Evolutionary conservation across 2,113 vertebrate species (phyloP).

Genomic region (Tetrao urogallus): DNA sequence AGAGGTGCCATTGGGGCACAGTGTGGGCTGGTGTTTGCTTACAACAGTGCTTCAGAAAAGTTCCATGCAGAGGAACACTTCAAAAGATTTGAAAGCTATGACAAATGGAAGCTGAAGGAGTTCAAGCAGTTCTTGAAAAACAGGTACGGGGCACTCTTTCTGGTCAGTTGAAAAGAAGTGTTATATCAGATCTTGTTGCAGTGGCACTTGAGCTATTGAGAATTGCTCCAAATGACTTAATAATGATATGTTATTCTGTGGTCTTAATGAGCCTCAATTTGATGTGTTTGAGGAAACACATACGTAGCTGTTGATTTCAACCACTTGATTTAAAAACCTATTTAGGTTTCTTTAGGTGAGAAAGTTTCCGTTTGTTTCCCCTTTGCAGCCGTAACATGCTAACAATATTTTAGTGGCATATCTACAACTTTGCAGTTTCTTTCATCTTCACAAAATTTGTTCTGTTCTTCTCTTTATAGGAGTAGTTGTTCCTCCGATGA

Average conservation of each 20-base stretch:
- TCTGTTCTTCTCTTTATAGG: conserved; percentile 44
- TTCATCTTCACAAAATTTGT: not conserved
- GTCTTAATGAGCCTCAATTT: not conserved
- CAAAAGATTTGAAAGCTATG: conserved; percentile 88
- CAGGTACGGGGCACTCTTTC: conserved; percentile 75
- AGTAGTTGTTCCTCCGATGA: conserved; percentile 58
- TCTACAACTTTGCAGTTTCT: not conserved
- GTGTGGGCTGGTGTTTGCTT: conserved; percentile 93
- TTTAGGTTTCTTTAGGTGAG: not conserved
- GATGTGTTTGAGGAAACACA: not conserved
- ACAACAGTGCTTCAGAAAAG: conserved; percentile 81
- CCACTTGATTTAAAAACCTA: not conserved
- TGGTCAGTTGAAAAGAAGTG: not conserved
- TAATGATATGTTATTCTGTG: not conserved
- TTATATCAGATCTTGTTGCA: rapidly evolving
- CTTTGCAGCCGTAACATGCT: not conserved
- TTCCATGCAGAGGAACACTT: conserved; percentile 96
- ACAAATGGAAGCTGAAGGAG: conserved; percentile 89
- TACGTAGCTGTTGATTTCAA: not conserved
- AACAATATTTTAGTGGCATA: not conserved
- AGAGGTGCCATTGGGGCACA: conserved; percentile 95
- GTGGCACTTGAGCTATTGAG: rapidly evolving
- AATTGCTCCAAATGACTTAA: not conserved
- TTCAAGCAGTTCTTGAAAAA: conserved; percentile 90
- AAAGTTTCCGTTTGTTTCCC: not conserved